Evolutionary conservation across 2,113 vertebrate genomes (phyloP).

Genomic region (Delphinapterus leucas): DNA sequence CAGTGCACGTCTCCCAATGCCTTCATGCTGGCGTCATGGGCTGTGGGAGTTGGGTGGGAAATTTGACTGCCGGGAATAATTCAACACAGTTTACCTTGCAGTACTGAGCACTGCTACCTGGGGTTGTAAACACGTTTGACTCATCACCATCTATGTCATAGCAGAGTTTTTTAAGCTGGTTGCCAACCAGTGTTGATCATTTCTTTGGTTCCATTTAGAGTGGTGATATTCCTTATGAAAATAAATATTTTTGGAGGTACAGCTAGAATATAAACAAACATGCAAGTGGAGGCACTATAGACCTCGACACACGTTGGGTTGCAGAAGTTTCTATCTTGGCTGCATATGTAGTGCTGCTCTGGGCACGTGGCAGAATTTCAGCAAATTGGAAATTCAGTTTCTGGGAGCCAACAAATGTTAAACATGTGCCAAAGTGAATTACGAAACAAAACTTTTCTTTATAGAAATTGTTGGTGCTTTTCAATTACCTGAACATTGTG

Average conservation of each 20-base stretch:
- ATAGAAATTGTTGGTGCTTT: slow-evolving; percentile 1
- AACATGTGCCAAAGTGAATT: slow-evolving; percentile 33
- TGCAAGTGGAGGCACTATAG: neutral
- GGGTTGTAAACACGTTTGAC: neutral
- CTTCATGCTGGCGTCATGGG: neutral
- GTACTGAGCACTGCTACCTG: neutral
- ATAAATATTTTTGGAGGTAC: neutral
- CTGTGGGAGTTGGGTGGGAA: neutral
- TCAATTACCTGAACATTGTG: neutral
- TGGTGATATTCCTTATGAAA: neutral
- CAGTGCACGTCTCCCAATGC: neutral
- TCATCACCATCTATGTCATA: neutral
- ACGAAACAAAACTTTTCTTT: neutral
- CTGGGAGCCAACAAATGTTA: neutral
- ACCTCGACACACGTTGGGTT: neutral
- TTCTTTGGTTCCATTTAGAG: neutral
- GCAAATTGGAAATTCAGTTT: slow-evolving; percentile 31
- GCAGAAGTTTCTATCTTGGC: neutral
- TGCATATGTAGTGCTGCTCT: neutral
- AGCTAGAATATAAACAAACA: slow-evolving; percentile 18
- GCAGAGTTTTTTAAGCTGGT: neutral
- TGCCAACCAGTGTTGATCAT: neutral
- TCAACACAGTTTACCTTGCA: neutral
- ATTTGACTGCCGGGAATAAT: neutral
- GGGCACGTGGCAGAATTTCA: neutral